These are phyloP conservation scores for Heterotis niloticus DNA, from an alignment of 2,113 vertebrate species.

Conservation along the genomic window DNA sequence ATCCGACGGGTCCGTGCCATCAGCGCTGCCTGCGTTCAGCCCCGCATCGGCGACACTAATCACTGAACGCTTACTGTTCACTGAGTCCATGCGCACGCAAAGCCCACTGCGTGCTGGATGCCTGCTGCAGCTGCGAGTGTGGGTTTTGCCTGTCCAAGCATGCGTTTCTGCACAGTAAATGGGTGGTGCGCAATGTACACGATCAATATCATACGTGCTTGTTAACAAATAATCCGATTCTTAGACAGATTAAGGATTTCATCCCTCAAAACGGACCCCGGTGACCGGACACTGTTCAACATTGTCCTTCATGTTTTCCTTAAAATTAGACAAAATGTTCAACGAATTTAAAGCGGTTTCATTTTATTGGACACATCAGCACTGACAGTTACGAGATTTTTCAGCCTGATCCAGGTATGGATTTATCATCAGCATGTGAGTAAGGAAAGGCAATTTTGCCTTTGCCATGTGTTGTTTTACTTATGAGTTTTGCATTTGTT, in stretches of 20 bases:
- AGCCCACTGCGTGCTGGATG: not conserved
- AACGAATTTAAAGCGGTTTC: too few relatives aligned
- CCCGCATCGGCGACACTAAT: slow-evolving; percentile 35
- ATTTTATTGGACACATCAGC: not conserved
- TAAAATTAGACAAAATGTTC: too few relatives aligned
- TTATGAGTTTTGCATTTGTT: slow-evolving; percentile 16
- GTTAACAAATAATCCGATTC: too few relatives aligned
- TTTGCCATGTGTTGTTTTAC: slow-evolving; percentile 40
- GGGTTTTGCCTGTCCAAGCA: not conserved
- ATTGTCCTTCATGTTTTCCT: too few relatives aligned
- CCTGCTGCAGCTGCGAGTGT: slow-evolving; percentile 13
- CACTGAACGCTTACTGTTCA: slow-evolving; percentile 27
- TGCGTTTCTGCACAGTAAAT: not conserved
- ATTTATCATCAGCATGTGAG: slow-evolving; percentile 27
- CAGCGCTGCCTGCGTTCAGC: slow-evolving; percentile 24
- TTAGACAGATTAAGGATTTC: too few relatives aligned
- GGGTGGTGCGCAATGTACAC: not conserved
- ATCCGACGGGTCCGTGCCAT: slow-evolving; percentile 55
- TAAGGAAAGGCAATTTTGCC: slow-evolving; percentile 4
- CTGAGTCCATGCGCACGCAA: slow-evolving; percentile 7
- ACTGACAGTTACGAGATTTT: not conserved
- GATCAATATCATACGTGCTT: too few relatives aligned
- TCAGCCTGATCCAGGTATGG: slow-evolving; percentile 19
- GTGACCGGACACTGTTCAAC: too few relatives aligned
- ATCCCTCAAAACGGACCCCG: too few relatives aligned